phyloP scores from a whole-genome alignment of 1,140 invertebrate species.

The Centruroides sculpturatus region DNA sequence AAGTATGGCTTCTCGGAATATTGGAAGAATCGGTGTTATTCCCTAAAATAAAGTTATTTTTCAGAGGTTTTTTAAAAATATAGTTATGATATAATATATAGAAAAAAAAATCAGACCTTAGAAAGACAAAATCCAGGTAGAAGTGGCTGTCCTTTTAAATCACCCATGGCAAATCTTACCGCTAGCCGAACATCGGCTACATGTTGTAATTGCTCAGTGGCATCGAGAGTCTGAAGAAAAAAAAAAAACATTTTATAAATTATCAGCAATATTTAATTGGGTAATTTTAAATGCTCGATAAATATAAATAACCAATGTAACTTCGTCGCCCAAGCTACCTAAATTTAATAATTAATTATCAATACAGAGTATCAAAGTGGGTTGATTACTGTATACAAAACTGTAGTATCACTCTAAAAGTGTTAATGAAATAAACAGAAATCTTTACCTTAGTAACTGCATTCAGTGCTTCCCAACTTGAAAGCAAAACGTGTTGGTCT shows the following conservation, averaged over 20 bases:
- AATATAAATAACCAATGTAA: no score
- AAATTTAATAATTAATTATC: no score
- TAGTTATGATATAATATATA: background rate
- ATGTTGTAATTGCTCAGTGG: constrained; percentile 62
- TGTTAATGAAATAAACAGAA: no score
- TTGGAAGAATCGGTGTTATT: constrained; percentile 79
- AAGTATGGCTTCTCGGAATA: constrained; percentile 90
- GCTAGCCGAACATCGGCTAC: constrained; percentile 81
- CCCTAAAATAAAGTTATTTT: constrained; percentile 37
- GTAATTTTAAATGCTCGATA: no score
- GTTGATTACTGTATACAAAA: no score
- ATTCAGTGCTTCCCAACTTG: constrained; percentile 77
- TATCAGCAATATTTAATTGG: no score
- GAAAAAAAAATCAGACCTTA: constrained; percentile 40
- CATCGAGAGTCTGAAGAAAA: constrained; percentile 47
- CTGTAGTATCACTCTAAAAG: no score
- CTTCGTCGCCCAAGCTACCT: no score
- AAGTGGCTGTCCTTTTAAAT: constrained; percentile 59
- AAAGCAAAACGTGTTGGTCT: constrained; percentile 64
- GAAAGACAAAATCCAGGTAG: constrained; percentile 90
- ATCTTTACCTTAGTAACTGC: constrained; percentile 62
- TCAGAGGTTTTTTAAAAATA: background rate
- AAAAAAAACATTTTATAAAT: constrained; percentile 12
- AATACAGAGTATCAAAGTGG: no score
- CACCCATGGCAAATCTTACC: constrained; percentile 71